Evolutionary conservation across 2,113 vertebrate species (phyloP).

Genomic region (Butorides virescens): DNA sequence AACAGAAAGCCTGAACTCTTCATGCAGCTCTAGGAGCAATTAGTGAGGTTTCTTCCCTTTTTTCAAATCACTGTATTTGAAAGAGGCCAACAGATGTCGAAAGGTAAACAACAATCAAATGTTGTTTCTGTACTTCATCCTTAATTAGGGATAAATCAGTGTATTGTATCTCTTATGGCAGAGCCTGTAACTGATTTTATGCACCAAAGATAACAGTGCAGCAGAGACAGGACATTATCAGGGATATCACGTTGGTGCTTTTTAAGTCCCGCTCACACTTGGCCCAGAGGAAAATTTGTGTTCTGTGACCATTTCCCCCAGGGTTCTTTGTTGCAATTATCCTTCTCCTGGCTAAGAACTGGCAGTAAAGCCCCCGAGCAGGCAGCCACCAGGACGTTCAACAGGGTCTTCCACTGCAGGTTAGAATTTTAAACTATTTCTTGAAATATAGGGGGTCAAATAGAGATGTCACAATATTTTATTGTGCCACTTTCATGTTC

Average conservation of each 20-base stretch:
- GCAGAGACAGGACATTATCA: background rate
- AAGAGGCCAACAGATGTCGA: slow-evolving; percentile 29
- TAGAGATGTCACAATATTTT: background rate
- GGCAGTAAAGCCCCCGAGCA: background rate
- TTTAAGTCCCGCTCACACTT: background rate
- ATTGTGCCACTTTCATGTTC: background rate
- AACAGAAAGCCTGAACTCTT: slow-evolving; percentile 60
- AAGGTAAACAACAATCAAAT: slow-evolving; percentile 62
- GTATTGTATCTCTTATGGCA: slow-evolving; percentile 17
- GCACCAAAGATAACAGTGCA: background rate
- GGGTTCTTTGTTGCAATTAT: background rate
- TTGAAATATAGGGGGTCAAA: background rate
- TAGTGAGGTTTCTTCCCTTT: slow-evolving; percentile 44
- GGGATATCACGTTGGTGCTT: background rate
- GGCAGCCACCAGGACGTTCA: background rate
- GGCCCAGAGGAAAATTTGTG: background rate
- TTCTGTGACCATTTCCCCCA: background rate
- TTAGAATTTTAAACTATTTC: background rate
- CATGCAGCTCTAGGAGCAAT: slow-evolving; percentile 47
- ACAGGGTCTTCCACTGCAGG: background rate
- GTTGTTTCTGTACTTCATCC: background rate
- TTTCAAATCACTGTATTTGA: slow-evolving; percentile 48
- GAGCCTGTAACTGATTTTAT: background rate
- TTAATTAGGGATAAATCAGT: slow-evolving; percentile 45
- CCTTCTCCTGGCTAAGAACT: background rate